A percentile compares a stretch with the other conserved stretches of the same genome.
phyloP scores from a whole-genome alignment of 2,113 vertebrate species.

The Galbula dea region DNA sequence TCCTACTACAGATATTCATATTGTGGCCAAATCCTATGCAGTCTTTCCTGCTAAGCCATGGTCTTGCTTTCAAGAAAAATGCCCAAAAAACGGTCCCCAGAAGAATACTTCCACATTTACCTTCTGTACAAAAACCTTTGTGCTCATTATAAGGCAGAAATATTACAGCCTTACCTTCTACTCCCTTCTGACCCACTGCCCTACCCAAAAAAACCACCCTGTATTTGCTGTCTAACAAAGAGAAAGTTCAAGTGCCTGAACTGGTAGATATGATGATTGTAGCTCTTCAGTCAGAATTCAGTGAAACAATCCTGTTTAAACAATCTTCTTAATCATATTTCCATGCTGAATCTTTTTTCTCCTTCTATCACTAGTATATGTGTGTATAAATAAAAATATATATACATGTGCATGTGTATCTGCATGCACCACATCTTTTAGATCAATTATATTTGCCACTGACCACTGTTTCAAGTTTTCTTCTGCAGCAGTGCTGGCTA shows the following conservation, averaged over 20 bases:
- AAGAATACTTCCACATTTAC: neutral
- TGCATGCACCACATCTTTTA: neutral
- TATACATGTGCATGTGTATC: neutral
- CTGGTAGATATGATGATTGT: neutral
- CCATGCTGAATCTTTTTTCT: neutral
- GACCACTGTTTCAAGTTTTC: neutral
- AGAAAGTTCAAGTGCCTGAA: neutral
- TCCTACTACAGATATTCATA: neutral
- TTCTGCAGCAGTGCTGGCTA: neutral
- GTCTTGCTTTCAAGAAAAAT: neutral
- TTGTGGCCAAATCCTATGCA: neutral
- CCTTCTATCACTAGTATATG: neutral
- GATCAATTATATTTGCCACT: neutral
- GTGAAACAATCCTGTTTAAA: neutral
- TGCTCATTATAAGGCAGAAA: neutral
- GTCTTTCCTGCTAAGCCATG: neutral
- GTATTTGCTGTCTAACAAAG: neutral
- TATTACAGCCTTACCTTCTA: accelerated
- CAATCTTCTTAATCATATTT: neutral
- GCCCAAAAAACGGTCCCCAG: neutral
- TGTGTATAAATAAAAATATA: neutral
- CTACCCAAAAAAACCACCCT: neutral
- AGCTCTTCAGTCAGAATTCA: neutral
- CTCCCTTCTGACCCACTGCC: neutral
- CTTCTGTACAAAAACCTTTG: neutral